A percentile compares a stretch with the other conserved stretches of the same genome.
Evolutionary conservation across 1,140 invertebrate species (phyloP).

Genomic region (Pseudomyrmex concolor): DNA sequence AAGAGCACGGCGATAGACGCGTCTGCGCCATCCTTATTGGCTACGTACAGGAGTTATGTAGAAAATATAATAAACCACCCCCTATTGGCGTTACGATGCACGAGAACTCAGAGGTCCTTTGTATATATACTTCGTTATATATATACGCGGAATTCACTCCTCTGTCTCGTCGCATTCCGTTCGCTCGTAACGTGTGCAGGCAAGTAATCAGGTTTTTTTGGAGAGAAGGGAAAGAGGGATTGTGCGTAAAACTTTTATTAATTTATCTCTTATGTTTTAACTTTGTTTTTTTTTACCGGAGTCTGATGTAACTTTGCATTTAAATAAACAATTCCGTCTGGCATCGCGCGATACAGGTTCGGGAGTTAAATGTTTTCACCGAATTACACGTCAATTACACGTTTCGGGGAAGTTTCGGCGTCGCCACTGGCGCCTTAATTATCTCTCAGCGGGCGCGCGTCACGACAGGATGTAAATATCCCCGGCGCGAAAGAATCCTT

Average conservation of each 20-base stretch:
- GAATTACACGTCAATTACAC: slow-evolving; percentile 41
- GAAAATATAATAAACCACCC: slow-evolving; percentile 54
- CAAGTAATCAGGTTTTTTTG: slow-evolving; percentile 4
- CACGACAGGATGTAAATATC: slow-evolving; percentile 25
- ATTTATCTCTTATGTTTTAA: not conserved
- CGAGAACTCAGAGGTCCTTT: slow-evolving; percentile 6
- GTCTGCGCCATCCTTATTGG: slow-evolving; percentile 44
- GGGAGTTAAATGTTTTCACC: not conserved
- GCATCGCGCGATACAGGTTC: not conserved
- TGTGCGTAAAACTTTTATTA: slow-evolving; percentile 2
- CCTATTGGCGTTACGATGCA: slow-evolving; percentile 30
- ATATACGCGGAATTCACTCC: slow-evolving; percentile 18
- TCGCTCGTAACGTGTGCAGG: not conserved
- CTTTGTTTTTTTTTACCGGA: not conserved
- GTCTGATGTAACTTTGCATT: not conserved
- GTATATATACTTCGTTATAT: slow-evolving; percentile 22
- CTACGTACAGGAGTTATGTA: slow-evolving; percentile 43
- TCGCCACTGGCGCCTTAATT: slow-evolving; percentile 20
- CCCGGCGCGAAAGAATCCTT: slow-evolving; percentile 25
- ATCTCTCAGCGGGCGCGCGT: not conserved
- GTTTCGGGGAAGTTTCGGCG: slow-evolving; percentile 1
- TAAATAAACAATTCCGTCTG: not conserved
- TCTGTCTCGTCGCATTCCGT: slow-evolving; percentile 1
- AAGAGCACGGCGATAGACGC: slow-evolving; percentile 38
- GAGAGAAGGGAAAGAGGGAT: too few species aligned